Base-by-base conservation (phyloP, 2,888 invertebrate genomes). In the Perdita meconis region DNA sequence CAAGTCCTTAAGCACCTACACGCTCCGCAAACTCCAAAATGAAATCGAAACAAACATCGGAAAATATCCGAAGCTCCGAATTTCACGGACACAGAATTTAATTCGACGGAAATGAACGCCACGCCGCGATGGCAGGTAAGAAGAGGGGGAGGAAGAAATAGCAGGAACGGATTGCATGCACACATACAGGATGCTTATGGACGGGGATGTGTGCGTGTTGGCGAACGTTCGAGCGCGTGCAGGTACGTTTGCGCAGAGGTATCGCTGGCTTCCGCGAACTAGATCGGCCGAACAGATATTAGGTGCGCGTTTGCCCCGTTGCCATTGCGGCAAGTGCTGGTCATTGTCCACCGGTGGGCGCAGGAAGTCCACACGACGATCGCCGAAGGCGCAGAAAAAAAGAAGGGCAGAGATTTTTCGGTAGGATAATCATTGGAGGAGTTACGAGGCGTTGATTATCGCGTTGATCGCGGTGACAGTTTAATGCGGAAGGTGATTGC, bases 201-300 rank as follows among this genome's bases (percentile, higher is more conserved):
- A 24, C 57, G 47, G 10, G 57, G 50, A 8, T 56, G 53, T 42
- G 26, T 26, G 64, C 57, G 68, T 66, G 55, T 63, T 13, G 59
- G 66, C 16, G 53, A 38, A 57, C 42, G 51, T 65, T 51, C 19
- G 67, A 66, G 50, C 70, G 67, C 60, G 69, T 65, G 68, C 65
- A 66, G 69, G 55, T 69, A 78, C 73, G 65, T 77, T 68, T 76
- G 68, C 82, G 71, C 78, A 69, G 59, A 66, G 73, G 82, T 83
- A 82, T 80, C 73, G 77, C 66, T 78, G 83, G 90, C 89, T 91
- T 91, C 91, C 91, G 90, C 88, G 87, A 91, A 89, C 87, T 88
- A 90, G 91, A 91, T 90, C 89, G 88, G 83, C 79, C 82, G 77
- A 78, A 80, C 77, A 88, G 91, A 90, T 89, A 89, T 89, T 85